Base-by-base conservation (phyloP, 2,888 invertebrate genomes). In the Spicauda simplicius region DNA sequence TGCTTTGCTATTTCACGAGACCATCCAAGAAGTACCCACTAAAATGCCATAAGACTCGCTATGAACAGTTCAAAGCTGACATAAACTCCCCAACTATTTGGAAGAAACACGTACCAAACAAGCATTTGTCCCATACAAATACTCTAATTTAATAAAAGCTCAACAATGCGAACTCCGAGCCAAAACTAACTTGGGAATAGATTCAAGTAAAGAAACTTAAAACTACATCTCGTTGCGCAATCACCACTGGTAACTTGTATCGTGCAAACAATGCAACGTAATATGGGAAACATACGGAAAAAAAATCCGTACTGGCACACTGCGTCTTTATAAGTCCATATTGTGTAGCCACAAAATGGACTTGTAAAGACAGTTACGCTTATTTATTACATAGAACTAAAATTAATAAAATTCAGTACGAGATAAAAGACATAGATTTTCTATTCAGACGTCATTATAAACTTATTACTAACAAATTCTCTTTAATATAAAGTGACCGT, bases 131-230 rank as follows among this genome's bases (percentile, higher is more conserved):
- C 6, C n/a, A 48, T 19, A n/a, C 12, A 25, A 10, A 48, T 16
- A n/a, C 53, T 58, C 7, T 65, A 66, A 66, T 66, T 66, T 20
- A 66, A 65, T 65, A 66, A 66, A 66, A 66, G 45, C 55, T 33
- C 66, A 56, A 55, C 60, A 66, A 66, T 54, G 25, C 30, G 53
- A 54, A 54, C 45, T 60, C 48, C 41, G 18, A 20, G 60, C 65
- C 65, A 56, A 66, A 66, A 66, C 55, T 56, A 60, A 60, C 60
- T 66, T 56, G 59, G 37, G 50, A 66, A 66, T 66, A 61, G 66
- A 60, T 66, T 66, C 66, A 33, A 66, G 60, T 56, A 56, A 66
- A 61, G 66, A 61, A 66, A 66, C 60, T 61, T 66, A 66, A 66
- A 61, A 66, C 59, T 55, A 66, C 60, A 66, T 66, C 60, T 66